Percentiles rank a stretch among this genome's conserved stretches.
Conservation (phyloP, 2,113 vertebrate species). For the Colistium nudipinnis region DNA sequence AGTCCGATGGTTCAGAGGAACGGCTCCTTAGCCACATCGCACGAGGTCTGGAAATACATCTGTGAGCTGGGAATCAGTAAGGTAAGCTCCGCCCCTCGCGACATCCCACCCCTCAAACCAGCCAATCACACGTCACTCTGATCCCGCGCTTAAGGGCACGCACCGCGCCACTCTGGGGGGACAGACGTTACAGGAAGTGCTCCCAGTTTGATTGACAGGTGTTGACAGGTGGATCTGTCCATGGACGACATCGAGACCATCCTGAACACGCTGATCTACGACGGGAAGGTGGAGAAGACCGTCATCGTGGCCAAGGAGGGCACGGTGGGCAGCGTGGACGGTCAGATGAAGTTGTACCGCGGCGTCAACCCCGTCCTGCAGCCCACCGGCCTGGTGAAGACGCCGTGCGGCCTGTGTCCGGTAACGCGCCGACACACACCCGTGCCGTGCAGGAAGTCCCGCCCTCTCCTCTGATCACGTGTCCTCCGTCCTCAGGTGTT, state of each 20-base stretch:
- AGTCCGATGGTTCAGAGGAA: slow-evolving; percentile 98
- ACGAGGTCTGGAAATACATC: slow-evolving; percentile 99
- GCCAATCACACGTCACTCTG: too few relatives aligned
- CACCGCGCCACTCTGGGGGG: background rate
- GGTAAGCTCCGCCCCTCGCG: slow-evolving; percentile 48
- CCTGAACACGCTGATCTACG: slow-evolving; percentile 96
- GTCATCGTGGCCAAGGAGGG: slow-evolving; percentile 97
- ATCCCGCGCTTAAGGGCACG: too few relatives aligned
- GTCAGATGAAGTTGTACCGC: slow-evolving; percentile 95
- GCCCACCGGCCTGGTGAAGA: slow-evolving; percentile 91
- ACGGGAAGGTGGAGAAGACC: slow-evolving; percentile 98
- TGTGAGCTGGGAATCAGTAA: slow-evolving; percentile 96
- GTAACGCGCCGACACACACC: slow-evolving; percentile 69
- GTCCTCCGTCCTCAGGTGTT: slow-evolving; percentile 86
- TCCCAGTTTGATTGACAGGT: background rate
- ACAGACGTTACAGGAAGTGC: too few relatives aligned
- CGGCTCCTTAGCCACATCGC: slow-evolving; percentile 95
- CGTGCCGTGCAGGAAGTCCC: background rate
- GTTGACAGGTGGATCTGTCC: slow-evolving; percentile 91
- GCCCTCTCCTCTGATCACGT: background rate
- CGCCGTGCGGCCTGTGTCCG: slow-evolving; percentile 94
- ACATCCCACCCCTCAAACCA: slow-evolving; percentile 20
- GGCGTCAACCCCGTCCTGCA: slow-evolving; percentile 89
- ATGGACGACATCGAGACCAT: slow-evolving; percentile 99
- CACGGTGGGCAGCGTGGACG: slow-evolving; percentile 93